Evolutionary conservation across 2,888 invertebrate species (phyloP).

Genomic region (Mythimna pallens): DNA sequence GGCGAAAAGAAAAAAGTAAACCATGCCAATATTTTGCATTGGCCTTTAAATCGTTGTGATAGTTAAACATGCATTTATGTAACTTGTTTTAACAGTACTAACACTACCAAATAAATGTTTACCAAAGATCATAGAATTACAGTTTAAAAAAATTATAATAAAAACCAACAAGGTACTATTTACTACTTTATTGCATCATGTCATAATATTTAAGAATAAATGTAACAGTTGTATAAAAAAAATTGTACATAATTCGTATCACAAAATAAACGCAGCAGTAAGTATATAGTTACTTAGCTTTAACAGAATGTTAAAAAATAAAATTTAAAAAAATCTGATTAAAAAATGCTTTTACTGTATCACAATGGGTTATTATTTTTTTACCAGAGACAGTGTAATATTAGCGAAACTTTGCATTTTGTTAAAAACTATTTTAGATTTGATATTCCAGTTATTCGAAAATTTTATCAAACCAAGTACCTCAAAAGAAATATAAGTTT

Average conservation of each 20-base stretch:
- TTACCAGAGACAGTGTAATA: not conserved
- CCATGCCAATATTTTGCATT: too few relatives aligned
- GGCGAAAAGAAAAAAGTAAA: too few relatives aligned
- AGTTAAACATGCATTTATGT: constrained; percentile 24
- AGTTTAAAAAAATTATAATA: constrained; percentile 14
- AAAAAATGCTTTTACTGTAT: constrained; percentile 19
- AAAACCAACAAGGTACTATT: constrained; percentile 35
- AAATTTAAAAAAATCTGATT: not conserved
- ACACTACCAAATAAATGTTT: not conserved
- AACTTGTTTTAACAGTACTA: not conserved
- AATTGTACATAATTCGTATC: constrained; percentile 56
- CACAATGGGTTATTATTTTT: constrained; percentile 5
- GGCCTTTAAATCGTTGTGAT: constrained; percentile 32
- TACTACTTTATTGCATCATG: constrained; percentile 64
- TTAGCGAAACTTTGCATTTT: not conserved
- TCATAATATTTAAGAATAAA: constrained; percentile 54
- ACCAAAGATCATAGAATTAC: not conserved
- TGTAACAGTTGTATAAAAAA: constrained; percentile 53
- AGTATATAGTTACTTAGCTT: not conserved
- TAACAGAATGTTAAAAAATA: constrained; percentile 2
- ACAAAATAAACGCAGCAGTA: constrained; percentile 49
- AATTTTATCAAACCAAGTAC: not conserved
- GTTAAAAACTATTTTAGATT: not conserved
- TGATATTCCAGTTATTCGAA: not conserved
- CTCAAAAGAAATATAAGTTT: not conserved